Evolutionary conservation across 2,888 invertebrate species (phyloP).

Genomic region (Agrotis segetum): DNA sequence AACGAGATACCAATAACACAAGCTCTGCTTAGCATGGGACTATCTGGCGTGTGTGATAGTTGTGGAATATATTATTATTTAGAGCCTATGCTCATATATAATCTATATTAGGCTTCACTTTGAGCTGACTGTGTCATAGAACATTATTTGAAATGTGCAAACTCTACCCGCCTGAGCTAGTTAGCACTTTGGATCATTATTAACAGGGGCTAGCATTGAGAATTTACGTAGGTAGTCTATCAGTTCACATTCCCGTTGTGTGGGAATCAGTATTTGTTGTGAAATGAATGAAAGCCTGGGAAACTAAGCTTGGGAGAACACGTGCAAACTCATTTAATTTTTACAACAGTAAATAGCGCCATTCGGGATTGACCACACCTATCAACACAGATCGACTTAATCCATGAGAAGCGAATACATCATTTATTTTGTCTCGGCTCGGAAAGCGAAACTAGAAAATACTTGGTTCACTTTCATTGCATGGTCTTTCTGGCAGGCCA

Average conservation of each 20-base stretch:
- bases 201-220: background rate
- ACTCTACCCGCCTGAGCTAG: background rate
- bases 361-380: background rate
- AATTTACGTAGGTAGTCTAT: background rate
- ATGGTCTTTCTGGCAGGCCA: background rate
- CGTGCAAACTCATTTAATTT: constrained; percentile 3
- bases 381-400: background rate
- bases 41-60: too few species aligned
- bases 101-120: background rate
- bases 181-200: background rate
- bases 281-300: background rate
- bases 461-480: background rate
- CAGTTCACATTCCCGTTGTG: background rate
- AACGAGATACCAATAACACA: too few species aligned
- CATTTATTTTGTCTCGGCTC: background rate
- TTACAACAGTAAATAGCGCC: background rate
- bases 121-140: background rate
- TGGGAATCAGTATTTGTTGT: too few species aligned
- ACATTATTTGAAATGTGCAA: background rate
- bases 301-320: constrained; percentile 8
- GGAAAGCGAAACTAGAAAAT: too few species aligned
- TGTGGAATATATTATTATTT: too few species aligned
- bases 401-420: background rate
- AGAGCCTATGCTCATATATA: too few species aligned
- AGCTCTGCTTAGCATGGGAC: too few species aligned